Percentiles rank a stretch among this genome's conserved stretches.
Conservation (phyloP, 2,797 vertebrate genomes). For the Gymnothorax reevesii region DNA sequence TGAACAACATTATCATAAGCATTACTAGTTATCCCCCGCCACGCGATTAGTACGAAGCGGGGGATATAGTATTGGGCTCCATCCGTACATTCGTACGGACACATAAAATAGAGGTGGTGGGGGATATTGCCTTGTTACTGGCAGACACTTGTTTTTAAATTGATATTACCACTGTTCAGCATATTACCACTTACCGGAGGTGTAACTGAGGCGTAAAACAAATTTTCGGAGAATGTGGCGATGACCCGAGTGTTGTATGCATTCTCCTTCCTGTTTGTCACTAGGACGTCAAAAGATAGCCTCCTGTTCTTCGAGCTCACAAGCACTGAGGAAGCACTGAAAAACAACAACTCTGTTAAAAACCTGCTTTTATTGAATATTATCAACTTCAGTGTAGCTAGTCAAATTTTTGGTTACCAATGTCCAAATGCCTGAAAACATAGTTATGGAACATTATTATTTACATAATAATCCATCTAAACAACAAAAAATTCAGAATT, state of each 20-base stretch:
- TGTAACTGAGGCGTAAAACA: constrained; percentile 83
- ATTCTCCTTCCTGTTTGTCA: constrained; percentile 84
- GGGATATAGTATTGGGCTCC: too few relatives aligned
- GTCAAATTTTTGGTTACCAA: too few relatives aligned
- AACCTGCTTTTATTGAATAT: neutral
- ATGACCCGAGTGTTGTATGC: constrained; percentile 83
- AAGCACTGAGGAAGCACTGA: constrained; percentile 70
- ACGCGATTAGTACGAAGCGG: too few relatives aligned
- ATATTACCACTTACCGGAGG: constrained; percentile 68
- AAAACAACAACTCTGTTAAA: constrained; percentile 43
- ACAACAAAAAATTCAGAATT: neutral
- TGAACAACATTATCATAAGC: neutral
- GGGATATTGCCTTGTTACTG: too few relatives aligned
- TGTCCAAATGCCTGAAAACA: too few relatives aligned
- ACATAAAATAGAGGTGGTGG: too few relatives aligned
- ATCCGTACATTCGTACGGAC: too few relatives aligned
- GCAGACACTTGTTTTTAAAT: too few relatives aligned
- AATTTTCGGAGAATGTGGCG: constrained; percentile 76
- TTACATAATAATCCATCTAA: neutral
- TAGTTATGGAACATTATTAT: neutral
- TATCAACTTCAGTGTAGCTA: too few relatives aligned
- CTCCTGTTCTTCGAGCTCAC: constrained; percentile 78
- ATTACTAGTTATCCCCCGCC: too few relatives aligned
- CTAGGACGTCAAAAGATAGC: constrained; percentile 72
- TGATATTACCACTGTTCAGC: neutral